phyloP scores from a whole-genome alignment of 2,888 invertebrate genomes.

The Buathra laborator region DNA sequence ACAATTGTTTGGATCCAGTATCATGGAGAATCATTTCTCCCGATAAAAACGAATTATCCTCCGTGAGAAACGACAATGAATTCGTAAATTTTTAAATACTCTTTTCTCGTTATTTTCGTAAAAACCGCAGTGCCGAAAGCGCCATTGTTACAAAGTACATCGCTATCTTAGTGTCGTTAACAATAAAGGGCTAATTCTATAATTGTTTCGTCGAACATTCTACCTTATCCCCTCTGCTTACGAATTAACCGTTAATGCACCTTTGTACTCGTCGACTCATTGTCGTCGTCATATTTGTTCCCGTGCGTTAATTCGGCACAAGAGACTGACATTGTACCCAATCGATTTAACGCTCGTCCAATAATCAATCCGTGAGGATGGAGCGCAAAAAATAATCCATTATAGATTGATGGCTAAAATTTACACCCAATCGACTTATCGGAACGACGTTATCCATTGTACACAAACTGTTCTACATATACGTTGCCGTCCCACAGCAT shows the following conservation, averaged over 20 bases:
- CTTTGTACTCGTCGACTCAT: background rate
- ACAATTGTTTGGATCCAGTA: too few species aligned
- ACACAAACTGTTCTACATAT: conserved; percentile 24
- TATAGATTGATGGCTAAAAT: background rate
- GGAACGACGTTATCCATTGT: conserved; percentile 3
- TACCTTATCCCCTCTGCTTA: background rate
- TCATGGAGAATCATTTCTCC: too few species aligned
- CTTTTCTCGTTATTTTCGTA: background rate
- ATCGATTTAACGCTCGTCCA: background rate
- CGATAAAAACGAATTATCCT: too few species aligned
- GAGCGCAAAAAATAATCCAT: background rate
- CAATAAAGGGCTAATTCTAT: background rate
- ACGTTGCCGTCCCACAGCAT: conserved; percentile 14
- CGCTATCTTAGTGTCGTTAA: background rate
- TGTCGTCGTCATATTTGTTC: background rate
- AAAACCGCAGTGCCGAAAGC: background rate
- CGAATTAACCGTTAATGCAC: background rate
- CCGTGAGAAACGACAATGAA: too few species aligned
- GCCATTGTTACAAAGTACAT: background rate
- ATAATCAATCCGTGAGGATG: background rate
- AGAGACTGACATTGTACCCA: background rate
- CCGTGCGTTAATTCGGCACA: background rate
- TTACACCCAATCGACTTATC: background rate
- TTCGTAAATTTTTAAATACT: too few species aligned
- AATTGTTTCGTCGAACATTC: background rate